Base-by-base conservation (phyloP, 2,888 invertebrate genomes). In the Ariolimax columbianus region DNA sequence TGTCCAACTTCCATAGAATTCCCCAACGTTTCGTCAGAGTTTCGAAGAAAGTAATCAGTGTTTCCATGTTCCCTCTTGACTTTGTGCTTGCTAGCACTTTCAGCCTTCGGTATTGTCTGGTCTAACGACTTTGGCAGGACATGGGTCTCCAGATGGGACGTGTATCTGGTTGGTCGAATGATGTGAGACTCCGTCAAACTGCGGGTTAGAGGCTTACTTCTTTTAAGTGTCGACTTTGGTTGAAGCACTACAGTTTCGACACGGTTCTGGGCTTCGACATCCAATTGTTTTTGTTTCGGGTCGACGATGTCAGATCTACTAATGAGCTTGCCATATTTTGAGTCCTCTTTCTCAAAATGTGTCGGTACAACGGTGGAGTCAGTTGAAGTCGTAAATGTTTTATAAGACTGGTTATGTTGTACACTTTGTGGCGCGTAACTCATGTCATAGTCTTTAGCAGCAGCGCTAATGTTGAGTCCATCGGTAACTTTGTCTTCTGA, bases 101-200 rank as follows among this genome's bases (percentile, higher is more conserved):
- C 72, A 40, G 26, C 7, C 3, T 11, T 26, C 6, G 77, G 4
- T 9, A 36, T 38, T 59, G 7, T 17, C 26, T 23, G 4, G 6
- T 63, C 40, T 40, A 0, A 17, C 11, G 23, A 9, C 30, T 0
- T 78, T 1, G 63, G 30, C 63, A 63, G 14, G 11, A 36, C 17
- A 11, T 40, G 63, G 14, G 40, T 17, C 78, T 59, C 38, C 14
- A 63, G n/a, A 19, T 63, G 26, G 11, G 78, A 63, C 14, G n/a
- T 66, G n/a, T 55, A 72, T 70, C 4, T 55, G 6, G 38, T 51
- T 17, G 82, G 82, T 2, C 72, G 82, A 59, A 6, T 51, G 1
- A 36, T 26, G 3, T n/a, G 59, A 38, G 55, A 73, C 72, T 82
- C 82, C 7, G 82, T 72, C 72, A 51, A 55, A 36, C 73, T 82